Evolutionary conservation across 2,888 invertebrate genomes (phyloP).

Genomic region (Ethmia dodecea): DNA sequence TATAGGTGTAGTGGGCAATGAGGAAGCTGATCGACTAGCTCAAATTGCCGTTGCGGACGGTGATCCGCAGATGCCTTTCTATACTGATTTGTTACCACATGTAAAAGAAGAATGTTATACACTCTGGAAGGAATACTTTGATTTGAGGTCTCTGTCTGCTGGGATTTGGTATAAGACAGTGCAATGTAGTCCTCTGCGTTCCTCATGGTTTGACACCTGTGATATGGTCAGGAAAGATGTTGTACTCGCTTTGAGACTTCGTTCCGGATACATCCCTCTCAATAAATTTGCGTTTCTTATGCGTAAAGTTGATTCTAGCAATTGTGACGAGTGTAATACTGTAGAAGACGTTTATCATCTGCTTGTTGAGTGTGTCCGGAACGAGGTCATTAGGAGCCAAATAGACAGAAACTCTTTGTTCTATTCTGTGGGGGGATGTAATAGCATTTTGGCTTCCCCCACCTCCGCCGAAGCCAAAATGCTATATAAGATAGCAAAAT

Average conservation of each 20-base stretch:
- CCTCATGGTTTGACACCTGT: not conserved
- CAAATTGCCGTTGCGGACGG: not conserved
- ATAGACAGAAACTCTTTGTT: not conserved
- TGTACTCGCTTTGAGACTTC: not conserved
- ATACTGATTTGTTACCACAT: not conserved
- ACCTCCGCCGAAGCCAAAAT: not conserved
- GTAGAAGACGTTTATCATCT: constrained; percentile 1
- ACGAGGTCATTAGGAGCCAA: not conserved
- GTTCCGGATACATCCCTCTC: not conserved
- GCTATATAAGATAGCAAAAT: not conserved
- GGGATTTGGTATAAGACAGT: not conserved
- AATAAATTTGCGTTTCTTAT: constrained; percentile 2
- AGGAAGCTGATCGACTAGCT: not conserved
- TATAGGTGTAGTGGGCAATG: not conserved
- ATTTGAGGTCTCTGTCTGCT: not conserved
- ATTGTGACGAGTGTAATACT: not conserved
- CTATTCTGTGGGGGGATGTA: not conserved
- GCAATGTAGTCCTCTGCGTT: not conserved
- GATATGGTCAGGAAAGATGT: not conserved
- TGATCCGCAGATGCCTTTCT: not conserved
- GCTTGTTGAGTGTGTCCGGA: constrained; percentile 1
- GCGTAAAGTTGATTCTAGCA: not conserved
- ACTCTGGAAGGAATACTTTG: not conserved
- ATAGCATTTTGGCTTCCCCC: not conserved
- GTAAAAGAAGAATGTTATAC: not conserved